Evolutionary conservation across 2,888 invertebrate genomes (phyloP), one percentile per base, ranked within the genome.

Genomic region (Malachius bipustulatus): DNA sequence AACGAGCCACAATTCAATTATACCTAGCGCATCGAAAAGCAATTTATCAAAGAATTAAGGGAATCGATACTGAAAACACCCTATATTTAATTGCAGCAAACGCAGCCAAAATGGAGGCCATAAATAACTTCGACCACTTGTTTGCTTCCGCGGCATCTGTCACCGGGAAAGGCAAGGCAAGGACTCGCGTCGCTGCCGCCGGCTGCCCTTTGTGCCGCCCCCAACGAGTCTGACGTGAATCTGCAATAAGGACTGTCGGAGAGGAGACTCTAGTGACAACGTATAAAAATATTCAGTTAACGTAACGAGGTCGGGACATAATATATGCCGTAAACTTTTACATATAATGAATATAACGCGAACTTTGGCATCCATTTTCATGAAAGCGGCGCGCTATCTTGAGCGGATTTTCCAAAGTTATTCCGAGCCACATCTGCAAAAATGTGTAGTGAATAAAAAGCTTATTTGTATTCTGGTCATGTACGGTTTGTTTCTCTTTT

Each of bases 111-210:
- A 52, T 53, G 48, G 49, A 49, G 48, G 51, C 48, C 54, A 57
- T 59, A 59, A 59, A 59, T 59, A 59, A 58, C 57, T 45, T 53
- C 57, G 54, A 58, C 59, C 58, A 59, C 59, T 59, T 59, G 59
- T 59, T 59, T 55, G 58, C 57, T 57, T 55, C 52, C 49, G 50
- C 51, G 46, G 52, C 49, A 49, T 51, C 52, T 54, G 55, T 56
- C 55, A 52, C 52, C 50, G 47, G 47, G n/a, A n/a, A n/a, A 48
- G 48, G 51, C 51, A 44, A 48, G 45, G 43, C 45, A 41, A 37
- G 40, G 36, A 30, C 39, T 36, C 27, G 29, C 15, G 16, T 16
- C 32, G 11, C 26, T 13, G 26, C 6, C 24, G 6, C n/a, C 12
- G 26, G 26, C 38, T 40, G 39, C 43, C 46, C 45, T 50, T 50